A percentile compares a stretch with the other conserved stretches of the same genome.
Evolutionary conservation across 2,113 vertebrate species (phyloP).

Genomic region (Bubalus kerabau): DNA sequence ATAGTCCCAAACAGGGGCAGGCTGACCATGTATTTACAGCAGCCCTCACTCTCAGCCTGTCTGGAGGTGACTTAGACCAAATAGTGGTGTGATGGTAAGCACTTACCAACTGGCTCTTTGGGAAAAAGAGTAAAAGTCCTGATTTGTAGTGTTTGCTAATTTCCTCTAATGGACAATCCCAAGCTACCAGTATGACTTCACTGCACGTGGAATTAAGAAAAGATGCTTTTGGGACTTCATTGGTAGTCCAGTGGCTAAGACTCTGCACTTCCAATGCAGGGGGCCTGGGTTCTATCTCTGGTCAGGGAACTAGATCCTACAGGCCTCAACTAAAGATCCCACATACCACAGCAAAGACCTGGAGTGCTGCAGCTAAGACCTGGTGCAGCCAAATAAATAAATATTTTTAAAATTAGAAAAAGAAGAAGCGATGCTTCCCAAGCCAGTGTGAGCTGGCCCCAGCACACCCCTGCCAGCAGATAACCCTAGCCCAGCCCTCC

Average conservation of each 20-base stretch:
- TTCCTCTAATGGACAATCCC: not conserved
- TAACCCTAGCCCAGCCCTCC: not conserved
- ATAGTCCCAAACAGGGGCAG: too few species aligned
- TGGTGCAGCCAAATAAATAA: not conserved
- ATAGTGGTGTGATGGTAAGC: fast-evolving
- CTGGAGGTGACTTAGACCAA: not conserved
- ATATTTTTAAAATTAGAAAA: not conserved
- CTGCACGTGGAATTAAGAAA: not conserved
- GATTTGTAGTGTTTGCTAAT: not conserved
- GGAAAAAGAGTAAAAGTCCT: not conserved
- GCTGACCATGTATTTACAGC: not conserved
- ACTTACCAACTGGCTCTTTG: not conserved
- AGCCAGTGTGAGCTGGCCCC: fast-evolving
- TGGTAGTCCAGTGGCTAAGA: not conserved
- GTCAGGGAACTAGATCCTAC: not conserved
- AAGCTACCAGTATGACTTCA: not conserved
- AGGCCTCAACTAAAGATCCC: not conserved
- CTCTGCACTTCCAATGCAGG: not conserved
- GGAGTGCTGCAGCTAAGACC: not conserved
- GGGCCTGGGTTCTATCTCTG: not conserved
- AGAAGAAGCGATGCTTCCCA: not conserved
- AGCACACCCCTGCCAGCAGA: too few species aligned
- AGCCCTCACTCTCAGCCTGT: not conserved
- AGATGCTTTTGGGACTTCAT: not conserved
- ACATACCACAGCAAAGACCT: not conserved